Base-by-base conservation (phyloP, 2,888 invertebrate genomes). In the Furcula furcula region DNA sequence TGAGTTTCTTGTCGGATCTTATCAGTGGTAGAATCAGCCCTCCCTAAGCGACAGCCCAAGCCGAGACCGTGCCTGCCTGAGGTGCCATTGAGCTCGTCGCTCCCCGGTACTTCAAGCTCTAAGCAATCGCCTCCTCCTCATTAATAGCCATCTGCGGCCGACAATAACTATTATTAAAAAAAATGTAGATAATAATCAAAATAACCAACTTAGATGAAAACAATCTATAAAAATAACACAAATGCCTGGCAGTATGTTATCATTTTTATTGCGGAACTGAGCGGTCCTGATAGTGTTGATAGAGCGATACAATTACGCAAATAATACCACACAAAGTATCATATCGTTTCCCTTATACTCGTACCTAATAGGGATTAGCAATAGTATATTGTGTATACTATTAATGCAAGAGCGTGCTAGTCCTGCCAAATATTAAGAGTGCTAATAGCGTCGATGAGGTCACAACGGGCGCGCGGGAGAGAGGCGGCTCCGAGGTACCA, bases 391-490 rank as follows among this genome's bases (percentile, higher is more conserved):
- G 7, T n/a, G 14, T n/a, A 14, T 14, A 26, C n/a, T n/a, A 26
- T 26, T 21, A 9, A 26, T 14, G 14, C 14, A 26, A 11, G 13
- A 25, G 13, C 14, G 13, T n/a, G 36, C 38, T 29, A 31, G 23
- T 38, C 30, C 37, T 43, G 45, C 39, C 34, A 47, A 54, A 57
- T 36, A 30, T 25, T 31, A 34, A 33, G 9, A 13, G 25, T 25
- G 40, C 40, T 31, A 49, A 48, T 37, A 61, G 43, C 47, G 47
- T 40, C 57, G 70, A 62, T 78, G 77, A 80, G 61, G 66, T 79
- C 77, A 79, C 40, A n/a, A 55, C 32, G 31, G 29, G 33, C 28
- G 34, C 36, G 41, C 14, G 28, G 12, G 12, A 6, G 23, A 3
- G 23, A 5, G 21, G n/a, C 22, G 11, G n/a, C 3, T 11, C 7